Evolutionary conservation across 2,888 invertebrate genomes (phyloP).

Genomic region (Venusia cambrica): DNA sequence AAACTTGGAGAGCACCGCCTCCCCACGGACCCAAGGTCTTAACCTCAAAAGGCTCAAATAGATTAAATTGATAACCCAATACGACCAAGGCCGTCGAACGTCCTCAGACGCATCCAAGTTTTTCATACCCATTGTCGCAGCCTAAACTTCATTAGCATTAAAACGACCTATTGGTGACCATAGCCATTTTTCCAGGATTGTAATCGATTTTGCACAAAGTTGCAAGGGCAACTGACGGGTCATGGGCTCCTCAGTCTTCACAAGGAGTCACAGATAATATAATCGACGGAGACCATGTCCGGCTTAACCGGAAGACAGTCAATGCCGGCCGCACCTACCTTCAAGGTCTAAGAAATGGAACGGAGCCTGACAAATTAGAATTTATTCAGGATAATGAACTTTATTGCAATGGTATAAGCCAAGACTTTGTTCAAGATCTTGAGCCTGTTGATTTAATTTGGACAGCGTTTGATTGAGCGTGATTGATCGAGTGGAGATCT

Average conservation of each 20-base stretch:
- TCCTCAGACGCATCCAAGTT: too few relatives aligned
- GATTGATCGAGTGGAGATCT: too few relatives aligned
- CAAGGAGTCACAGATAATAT: slow-evolving; percentile 26
- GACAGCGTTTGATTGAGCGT: too few relatives aligned
- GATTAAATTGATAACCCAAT: too few relatives aligned
- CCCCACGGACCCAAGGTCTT: too few relatives aligned
- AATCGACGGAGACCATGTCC: slow-evolving; percentile 36
- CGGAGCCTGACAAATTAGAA: slow-evolving; percentile 26
- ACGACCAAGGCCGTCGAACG: too few relatives aligned
- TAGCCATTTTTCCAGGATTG: too few relatives aligned
- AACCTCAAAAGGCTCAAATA: too few relatives aligned
- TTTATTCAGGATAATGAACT: slow-evolving; percentile 4
- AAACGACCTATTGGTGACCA: too few relatives aligned
- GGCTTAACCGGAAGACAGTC: slow-evolving; percentile 55
- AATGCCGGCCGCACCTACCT: slow-evolving; percentile 40
- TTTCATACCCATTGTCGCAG: too few relatives aligned
- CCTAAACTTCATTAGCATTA: too few relatives aligned
- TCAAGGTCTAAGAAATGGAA: slow-evolving; percentile 75
- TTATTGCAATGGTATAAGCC: slow-evolving; percentile 1
- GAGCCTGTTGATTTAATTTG: slow-evolving; percentile 26
- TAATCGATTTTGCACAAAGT: slow-evolving; percentile 4
- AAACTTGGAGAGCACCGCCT: too few relatives aligned
- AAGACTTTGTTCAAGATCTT: neutral
- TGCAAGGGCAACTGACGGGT: slow-evolving; percentile 9
- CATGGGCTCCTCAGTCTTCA: slow-evolving; percentile 4